Conservation (phyloP, 2,113 vertebrate genomes). For the Willisornis vidua region DNA sequence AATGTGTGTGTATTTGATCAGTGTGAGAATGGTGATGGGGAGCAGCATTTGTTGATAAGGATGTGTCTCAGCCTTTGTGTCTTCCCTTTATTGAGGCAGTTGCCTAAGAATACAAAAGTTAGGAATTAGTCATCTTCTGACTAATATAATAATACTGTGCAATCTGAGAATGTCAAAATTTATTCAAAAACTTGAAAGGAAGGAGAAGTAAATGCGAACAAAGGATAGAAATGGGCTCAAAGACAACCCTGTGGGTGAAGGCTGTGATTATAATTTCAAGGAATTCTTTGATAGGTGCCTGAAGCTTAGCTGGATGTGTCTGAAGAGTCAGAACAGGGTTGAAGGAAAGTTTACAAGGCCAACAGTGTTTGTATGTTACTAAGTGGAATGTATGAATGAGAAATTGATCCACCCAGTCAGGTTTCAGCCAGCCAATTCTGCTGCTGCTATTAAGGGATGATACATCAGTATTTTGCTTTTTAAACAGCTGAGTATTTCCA, state of each 20-base stretch:
- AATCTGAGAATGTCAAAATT: not conserved
- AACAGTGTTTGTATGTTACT: not conserved
- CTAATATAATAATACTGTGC: not conserved
- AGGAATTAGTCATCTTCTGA: not conserved
- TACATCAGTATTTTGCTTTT: not conserved
- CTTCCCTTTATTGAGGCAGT: not conserved
- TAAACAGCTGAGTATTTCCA: not conserved
- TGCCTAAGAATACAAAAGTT: not conserved
- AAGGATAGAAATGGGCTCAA: not conserved
- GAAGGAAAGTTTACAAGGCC: not conserved
- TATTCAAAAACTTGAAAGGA: not conserved
- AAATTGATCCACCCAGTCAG: not conserved
- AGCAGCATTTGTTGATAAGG: not conserved
- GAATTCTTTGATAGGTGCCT: not conserved
- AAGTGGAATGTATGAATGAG: not conserved
- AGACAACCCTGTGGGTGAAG: not conserved
- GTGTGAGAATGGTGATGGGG: not conserved
- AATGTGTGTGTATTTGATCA: rapidly evolving
- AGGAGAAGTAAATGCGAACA: not conserved
- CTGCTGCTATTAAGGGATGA: not conserved
- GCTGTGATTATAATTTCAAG: not conserved
- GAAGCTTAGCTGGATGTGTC: not conserved
- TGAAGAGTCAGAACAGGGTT: not conserved
- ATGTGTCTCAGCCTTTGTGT: not conserved
- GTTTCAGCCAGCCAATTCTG: not conserved